phyloP scores from a whole-genome alignment of 2,797 vertebrate species.

The Petrocephalus sullivani region DNA sequence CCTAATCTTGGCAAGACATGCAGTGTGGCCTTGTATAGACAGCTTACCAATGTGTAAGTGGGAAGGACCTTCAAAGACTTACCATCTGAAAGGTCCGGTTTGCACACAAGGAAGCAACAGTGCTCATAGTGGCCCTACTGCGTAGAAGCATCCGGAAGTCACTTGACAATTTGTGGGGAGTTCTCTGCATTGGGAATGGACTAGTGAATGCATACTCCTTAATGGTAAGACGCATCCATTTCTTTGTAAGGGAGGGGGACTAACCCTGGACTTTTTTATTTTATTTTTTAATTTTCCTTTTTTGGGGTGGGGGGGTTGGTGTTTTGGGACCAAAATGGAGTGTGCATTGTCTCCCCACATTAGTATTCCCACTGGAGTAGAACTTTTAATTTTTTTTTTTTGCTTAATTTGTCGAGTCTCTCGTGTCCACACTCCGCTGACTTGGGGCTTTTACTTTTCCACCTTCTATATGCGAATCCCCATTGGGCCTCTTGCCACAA shows the following conservation, averaged over 20 bases:
- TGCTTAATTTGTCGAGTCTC: slow-evolving; percentile 49
- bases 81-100: slow-evolving; percentile 84
- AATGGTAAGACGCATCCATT: slow-evolving; percentile 70
- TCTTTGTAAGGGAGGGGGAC: slow-evolving; percentile 26
- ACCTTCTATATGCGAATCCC: slow-evolving; percentile 62
- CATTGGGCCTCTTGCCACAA: neutral
- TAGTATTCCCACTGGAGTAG: slow-evolving; percentile 76
- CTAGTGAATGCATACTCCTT: slow-evolving; percentile 90
- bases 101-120: slow-evolving; percentile 91
- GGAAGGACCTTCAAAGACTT: slow-evolving; percentile 75
- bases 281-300: slow-evolving; percentile 18
- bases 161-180: slow-evolving; percentile 98
- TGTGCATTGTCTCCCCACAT: slow-evolving; percentile 80
- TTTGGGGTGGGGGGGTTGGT: slow-evolving; percentile 37
- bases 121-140: slow-evolving; percentile 94
- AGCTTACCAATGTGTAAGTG: slow-evolving; percentile 84
- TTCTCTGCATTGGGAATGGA: slow-evolving; percentile 87
- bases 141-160: slow-evolving; percentile 98
- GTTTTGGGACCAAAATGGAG: slow-evolving; percentile 64
- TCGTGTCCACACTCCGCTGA: slow-evolving; percentile 71
- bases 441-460: slow-evolving; percentile 66
- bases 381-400: slow-evolving; percentile 65
- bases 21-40: slow-evolving; percentile 91
- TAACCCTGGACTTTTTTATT: slow-evolving; percentile 10
- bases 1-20: slow-evolving; percentile 92